Conservation (phyloP, 2,888 invertebrate genomes). For the Eupsilia transversa region DNA sequence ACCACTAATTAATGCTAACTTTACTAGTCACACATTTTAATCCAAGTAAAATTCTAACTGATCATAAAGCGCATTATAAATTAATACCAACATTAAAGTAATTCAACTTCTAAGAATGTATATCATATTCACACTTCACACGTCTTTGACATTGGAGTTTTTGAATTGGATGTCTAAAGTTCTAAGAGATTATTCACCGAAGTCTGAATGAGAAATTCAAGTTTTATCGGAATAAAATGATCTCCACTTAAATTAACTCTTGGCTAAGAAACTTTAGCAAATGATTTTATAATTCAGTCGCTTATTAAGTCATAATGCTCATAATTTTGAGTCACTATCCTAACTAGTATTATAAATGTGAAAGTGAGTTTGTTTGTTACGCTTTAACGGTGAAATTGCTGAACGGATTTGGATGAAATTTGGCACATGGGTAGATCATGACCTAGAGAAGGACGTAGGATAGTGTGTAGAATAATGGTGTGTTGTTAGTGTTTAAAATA, state of each 20-base stretch:
- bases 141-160: slow-evolving; percentile 37
- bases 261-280: slow-evolving; percentile 26
- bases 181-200: slow-evolving; percentile 21
- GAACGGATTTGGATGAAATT: too few relatives aligned
- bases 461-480: too few relatives aligned
- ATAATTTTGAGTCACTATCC: too few relatives aligned
- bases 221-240: slow-evolving; percentile 39
- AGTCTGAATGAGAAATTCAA: slow-evolving; percentile 31
- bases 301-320: too few relatives aligned
- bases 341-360: too few relatives aligned
- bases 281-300: slow-evolving; percentile 27
- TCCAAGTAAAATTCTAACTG: not conserved
- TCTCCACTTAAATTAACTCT: slow-evolving; percentile 20
- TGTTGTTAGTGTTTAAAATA: not conserved
- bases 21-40: slow-evolving; percentile 7
- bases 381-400: too few relatives aligned
- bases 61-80: slow-evolving; percentile 15
- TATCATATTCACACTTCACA: slow-evolving; percentile 43
- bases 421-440: too few relatives aligned
- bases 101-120: slow-evolving; percentile 16
- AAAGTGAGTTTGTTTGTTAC: too few relatives aligned
- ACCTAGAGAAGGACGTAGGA: too few relatives aligned
- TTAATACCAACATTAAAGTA: slow-evolving; percentile 17
- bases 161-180: slow-evolving; percentile 28
- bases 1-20: not conserved